Conservation (phyloP, 2,888 invertebrate species). For the Polydrusus pterygomalis region DNA sequence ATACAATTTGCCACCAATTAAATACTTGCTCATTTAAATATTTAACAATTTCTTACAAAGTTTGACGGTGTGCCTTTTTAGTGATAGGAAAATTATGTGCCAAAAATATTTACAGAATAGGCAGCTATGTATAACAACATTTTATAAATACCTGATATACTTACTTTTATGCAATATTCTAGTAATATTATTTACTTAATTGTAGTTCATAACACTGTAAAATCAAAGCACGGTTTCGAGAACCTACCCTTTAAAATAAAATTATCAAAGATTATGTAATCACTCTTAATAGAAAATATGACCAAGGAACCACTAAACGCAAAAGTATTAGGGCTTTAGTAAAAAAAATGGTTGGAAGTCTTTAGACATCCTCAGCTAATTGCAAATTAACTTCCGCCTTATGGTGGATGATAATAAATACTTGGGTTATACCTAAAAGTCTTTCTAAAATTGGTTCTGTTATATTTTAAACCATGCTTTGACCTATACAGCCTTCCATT, state of each 20-base stretch:
- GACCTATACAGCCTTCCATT: constrained; percentile 19
- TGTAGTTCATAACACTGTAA: constrained; percentile 20
- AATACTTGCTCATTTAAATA: constrained; percentile 58
- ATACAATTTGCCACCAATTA: not conserved
- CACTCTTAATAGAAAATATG: no score
- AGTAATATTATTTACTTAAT: constrained; percentile 42
- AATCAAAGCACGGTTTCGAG: constrained; percentile 6
- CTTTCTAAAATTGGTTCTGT: no score
- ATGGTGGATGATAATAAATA: no score
- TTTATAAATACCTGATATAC: constrained; percentile 48
- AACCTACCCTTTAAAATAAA: not conserved
- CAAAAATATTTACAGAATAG: constrained; percentile 59
- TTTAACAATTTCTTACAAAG: constrained; percentile 58
- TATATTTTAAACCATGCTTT: not conserved
- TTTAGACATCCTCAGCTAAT: no score
- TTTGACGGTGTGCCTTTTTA: constrained; percentile 64
- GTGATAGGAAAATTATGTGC: constrained; percentile 63
- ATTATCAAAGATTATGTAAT: no score
- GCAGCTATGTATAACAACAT: constrained; percentile 52
- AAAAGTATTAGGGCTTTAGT: no score
- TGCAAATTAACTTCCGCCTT: no score
- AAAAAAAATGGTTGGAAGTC: no score
- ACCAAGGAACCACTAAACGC: no score
- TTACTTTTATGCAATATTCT: constrained; percentile 49
- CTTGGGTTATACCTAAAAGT: no score